A percentile compares a stretch with the other conserved stretches of the same genome.
phyloP scores from a whole-genome alignment of 2,113 vertebrate genomes.

The Macrotis lagotis region DNA sequence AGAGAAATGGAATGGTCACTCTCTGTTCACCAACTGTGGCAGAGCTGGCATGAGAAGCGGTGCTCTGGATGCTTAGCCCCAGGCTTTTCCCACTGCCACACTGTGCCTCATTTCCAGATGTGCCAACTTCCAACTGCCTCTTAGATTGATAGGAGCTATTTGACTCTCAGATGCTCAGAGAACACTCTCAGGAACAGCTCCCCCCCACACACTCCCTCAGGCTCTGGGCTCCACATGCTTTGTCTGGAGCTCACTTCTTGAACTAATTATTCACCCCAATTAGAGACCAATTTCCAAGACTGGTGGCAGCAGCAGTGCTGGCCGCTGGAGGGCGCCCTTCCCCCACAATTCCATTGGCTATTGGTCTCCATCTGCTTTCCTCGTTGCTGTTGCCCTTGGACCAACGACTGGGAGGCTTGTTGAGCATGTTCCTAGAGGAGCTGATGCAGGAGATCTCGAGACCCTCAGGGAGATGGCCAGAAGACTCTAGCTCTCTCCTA shows the following conservation, averaged over 20 bases:
- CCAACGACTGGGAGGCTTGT: neutral
- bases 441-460: conserved; percentile 7
- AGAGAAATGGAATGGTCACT: neutral
- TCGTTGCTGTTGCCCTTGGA: conserved; percentile 23
- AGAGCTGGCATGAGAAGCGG: neutral
- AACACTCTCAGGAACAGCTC: conserved; percentile 24
- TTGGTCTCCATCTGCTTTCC: conserved; percentile 49
- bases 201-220: neutral
- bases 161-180: conserved; percentile 1
- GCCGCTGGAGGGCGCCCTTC: conserved; percentile 37
- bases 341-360: conserved; percentile 29
- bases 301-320: conserved; percentile 6
- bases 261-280: conserved; percentile 24
- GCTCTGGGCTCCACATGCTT: conserved; percentile 22
- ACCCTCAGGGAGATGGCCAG: conserved; percentile 37
- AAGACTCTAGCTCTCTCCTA: conserved; percentile 26
- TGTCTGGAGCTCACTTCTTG: conserved; percentile 21
- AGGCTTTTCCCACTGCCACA: neutral
- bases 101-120: neutral
- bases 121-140: conserved; percentile 16
- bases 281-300: conserved; percentile 20
- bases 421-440: conserved; percentile 57
- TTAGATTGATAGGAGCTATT: neutral
- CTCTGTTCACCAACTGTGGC: neutral
- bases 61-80: neutral